These are phyloP conservation scores for Dermochelys coriacea DNA, from an alignment of 2,797 vertebrate species.

Conservation along the genomic window DNA sequence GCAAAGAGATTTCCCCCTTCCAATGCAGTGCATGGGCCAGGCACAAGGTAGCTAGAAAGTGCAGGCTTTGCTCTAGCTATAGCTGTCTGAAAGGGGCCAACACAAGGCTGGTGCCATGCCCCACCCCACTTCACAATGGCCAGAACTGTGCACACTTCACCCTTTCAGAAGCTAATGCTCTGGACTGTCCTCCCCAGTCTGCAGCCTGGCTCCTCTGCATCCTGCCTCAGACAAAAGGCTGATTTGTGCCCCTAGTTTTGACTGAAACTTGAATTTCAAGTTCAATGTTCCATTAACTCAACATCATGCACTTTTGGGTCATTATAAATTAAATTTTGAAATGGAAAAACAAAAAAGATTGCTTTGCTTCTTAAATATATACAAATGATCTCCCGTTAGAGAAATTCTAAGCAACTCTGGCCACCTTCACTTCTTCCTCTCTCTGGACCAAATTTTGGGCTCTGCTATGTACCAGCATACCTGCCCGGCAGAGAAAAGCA, in stretches of 20 bases:
- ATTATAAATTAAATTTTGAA: neutral
- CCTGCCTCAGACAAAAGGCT: neutral
- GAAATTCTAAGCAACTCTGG: too few relatives aligned
- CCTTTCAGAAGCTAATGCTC: neutral
- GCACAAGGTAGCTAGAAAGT: too few relatives aligned
- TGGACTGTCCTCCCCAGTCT: neutral
- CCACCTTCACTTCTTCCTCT: neutral
- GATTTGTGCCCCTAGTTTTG: neutral
- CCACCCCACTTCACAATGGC: rapidly evolving
- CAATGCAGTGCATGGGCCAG: neutral
- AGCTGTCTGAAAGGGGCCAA: neutral
- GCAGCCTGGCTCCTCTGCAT: neutral
- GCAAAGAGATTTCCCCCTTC: neutral
- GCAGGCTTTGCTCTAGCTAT: neutral
- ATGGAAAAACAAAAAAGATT: neutral
- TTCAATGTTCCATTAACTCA: neutral
- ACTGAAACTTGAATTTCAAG: neutral
- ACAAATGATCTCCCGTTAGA: neutral
- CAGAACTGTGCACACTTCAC: neutral
- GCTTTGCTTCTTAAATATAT: neutral
- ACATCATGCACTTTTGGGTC: neutral
- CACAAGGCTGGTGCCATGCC: too few relatives aligned
- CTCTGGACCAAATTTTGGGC: neutral
- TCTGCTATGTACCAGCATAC: neutral
- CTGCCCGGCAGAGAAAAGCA: neutral